Percentiles rank a stretch among this genome's conserved stretches.
Conservation (phyloP, 2,888 invertebrate genomes). For the Phasia obesa region DNA sequence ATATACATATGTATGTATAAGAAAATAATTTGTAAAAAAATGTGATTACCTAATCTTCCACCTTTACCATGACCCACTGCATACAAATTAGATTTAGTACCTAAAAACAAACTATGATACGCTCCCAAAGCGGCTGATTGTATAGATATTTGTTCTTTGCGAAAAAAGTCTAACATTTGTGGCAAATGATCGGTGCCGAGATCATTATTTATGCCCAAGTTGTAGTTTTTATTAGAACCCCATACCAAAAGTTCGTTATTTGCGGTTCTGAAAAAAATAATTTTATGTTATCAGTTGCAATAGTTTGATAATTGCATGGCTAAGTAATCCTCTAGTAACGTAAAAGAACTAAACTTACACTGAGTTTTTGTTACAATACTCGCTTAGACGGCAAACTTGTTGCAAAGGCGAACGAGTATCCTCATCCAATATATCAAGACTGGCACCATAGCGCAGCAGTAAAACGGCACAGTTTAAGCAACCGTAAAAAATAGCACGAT, state of each 20-base stretch:
- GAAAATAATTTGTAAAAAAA: neutral
- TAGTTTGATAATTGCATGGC: slow-evolving; percentile 80
- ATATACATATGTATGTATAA: neutral
- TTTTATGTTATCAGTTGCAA: neutral
- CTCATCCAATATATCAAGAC: slow-evolving; percentile 78
- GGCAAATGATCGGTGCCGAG: slow-evolving; percentile 85
- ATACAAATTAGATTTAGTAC: slow-evolving; percentile 84
- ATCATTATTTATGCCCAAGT: slow-evolving; percentile 89
- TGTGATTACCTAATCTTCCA: slow-evolving; percentile 86
- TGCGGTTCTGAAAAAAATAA: slow-evolving; percentile 72
- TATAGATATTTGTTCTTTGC: slow-evolving; percentile 85
- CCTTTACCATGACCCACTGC: slow-evolving; percentile 92
- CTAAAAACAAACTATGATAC: slow-evolving; percentile 81
- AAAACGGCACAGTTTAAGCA: slow-evolving; percentile 89
- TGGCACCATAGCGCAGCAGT: slow-evolving; percentile 86
- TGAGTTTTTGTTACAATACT: slow-evolving; percentile 77
- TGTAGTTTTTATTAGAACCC: slow-evolving; percentile 93
- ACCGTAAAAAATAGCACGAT: slow-evolving; percentile 92
- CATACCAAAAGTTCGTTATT: slow-evolving; percentile 88
- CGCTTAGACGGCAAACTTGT: slow-evolving; percentile 80
- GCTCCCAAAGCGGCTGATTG: slow-evolving; percentile 84
- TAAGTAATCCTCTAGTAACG: too few relatives aligned
- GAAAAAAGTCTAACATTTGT: slow-evolving; percentile 87
- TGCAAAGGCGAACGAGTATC: slow-evolving; percentile 80
- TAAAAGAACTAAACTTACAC: slow-evolving; percentile 72